Base-by-base conservation (phyloP, 2,888 invertebrate genomes). In the Tetheella fluctuosa region DNA sequence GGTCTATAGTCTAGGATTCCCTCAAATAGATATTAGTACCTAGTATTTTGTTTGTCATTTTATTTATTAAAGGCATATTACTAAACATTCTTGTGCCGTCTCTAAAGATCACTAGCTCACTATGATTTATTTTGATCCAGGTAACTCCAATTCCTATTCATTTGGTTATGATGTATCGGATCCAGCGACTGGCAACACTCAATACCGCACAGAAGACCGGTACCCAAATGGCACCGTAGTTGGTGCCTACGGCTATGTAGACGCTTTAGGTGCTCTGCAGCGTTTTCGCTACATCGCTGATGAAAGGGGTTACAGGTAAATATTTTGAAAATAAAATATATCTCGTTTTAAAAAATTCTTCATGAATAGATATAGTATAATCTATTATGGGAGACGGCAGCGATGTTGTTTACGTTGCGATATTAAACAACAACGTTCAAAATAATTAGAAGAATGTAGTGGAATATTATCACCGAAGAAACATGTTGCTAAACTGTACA, bases 151-250 rank as follows among this genome's bases (percentile, higher is more conserved):
- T 23, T 95, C 95, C 0, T 96, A 96, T 78, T 94, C 95, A 0
- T 97, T 96, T 78, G 96, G 96, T 15, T 97, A 96, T 77, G 95
- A 96, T 72, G 86, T 96, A 8, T 92, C 95, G 48, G 96, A 97
- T 78, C 89, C 94, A 0, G 80, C 80, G 8, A 94, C 94, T 3
- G 94, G 95, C 13, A 96, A 96, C 72, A 90, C 94, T 7, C 97
- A 97, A 78, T 97, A 95, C 76, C 91, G 96, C 4, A 94, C 94
- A 58, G 97, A 97, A 79, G 95, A 96, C 69, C 92, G 95, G 37
- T 94, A 94, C 65, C 83, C 94, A 0, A 96, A 97, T 81, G 96
- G 96, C 23, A 96, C 96, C 3, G 95, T 96, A 0, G 89, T 93
- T 0, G 97, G 97, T 4, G 95, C 95, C 68, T 97, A 96, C 77